phyloP scores from a whole-genome alignment of 2,113 vertebrate genomes.

The Pipra filicauda region DNA sequence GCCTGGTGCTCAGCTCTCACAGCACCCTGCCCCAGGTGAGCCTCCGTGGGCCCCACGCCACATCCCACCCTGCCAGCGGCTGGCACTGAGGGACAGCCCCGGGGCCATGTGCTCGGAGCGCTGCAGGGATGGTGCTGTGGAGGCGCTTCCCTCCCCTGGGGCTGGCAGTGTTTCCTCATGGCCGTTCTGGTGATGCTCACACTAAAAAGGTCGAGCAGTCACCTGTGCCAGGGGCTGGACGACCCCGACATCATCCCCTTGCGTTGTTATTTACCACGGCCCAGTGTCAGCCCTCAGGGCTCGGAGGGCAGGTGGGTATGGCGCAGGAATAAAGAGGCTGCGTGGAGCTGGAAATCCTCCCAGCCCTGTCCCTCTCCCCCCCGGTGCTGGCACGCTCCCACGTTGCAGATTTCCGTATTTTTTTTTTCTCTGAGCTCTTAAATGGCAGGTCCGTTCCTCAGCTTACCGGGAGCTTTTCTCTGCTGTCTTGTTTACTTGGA shows the following conservation, averaged over 20 bases:
- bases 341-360: constrained; percentile 10
- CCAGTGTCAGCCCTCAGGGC: neutral
- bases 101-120: accelerated
- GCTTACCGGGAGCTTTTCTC: neutral
- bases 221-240: neutral
- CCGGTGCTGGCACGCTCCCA: constrained; percentile 7
- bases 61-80: neutral
- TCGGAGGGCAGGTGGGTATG: neutral
- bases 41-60: neutral
- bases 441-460: constrained; percentile 48
- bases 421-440: neutral
- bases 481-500: constrained; percentile 29
- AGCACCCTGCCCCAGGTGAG: constrained; percentile 63
- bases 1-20: constrained; percentile 37
- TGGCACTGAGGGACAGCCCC: neutral
- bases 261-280: accelerated
- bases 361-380: neutral
- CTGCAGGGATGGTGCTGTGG: accelerated
- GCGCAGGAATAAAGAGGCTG: neutral
- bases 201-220: neutral
- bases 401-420: neutral
- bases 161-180: neutral
- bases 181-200: neutral
- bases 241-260: neutral
- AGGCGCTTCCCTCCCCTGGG: neutral